Evolutionary conservation across 1,140 invertebrate genomes (phyloP).

Genomic region (Lucilia sericata): DNA sequence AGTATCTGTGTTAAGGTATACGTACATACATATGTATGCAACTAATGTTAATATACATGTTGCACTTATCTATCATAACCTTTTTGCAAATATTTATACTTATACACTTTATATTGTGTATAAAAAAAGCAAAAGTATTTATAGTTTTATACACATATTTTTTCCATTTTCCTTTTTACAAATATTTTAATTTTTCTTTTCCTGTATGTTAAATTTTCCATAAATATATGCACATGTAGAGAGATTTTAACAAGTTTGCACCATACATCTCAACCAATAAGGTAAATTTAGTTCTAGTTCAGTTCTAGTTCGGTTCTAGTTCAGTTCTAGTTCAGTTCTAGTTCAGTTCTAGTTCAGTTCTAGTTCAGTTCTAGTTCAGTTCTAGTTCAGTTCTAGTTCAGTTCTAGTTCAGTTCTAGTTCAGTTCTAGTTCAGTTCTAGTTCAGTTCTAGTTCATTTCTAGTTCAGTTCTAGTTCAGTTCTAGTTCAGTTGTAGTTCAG

Average conservation of each 20-base stretch:
- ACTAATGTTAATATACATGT: neutral
- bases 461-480: too few relatives aligned
- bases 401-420: too few relatives aligned
- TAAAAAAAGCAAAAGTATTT: neutral
- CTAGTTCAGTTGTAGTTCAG: too few relatives aligned
- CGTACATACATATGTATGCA: too few relatives aligned
- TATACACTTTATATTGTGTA: neutral
- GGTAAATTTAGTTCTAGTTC: too few relatives aligned
- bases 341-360: neutral
- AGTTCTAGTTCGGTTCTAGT: too few relatives aligned
- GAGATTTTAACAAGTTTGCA: neutral
- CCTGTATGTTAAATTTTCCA: neutral
- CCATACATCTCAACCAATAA: neutral
- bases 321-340: too few relatives aligned
- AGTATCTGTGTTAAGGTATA: neutral
- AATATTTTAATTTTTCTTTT: conserved; percentile 7
- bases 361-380: too few relatives aligned
- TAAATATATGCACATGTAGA: neutral
- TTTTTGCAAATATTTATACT: neutral
- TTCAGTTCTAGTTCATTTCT: too few relatives aligned
- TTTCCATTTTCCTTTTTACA: neutral
- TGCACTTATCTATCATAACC: neutral
- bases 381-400: too few relatives aligned
- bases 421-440: too few relatives aligned
- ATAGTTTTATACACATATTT: neutral